These are phyloP conservation scores for Tretioscincus oriximinensis DNA, from an alignment of 2,113 vertebrate species.

Conservation along the genomic window DNA sequence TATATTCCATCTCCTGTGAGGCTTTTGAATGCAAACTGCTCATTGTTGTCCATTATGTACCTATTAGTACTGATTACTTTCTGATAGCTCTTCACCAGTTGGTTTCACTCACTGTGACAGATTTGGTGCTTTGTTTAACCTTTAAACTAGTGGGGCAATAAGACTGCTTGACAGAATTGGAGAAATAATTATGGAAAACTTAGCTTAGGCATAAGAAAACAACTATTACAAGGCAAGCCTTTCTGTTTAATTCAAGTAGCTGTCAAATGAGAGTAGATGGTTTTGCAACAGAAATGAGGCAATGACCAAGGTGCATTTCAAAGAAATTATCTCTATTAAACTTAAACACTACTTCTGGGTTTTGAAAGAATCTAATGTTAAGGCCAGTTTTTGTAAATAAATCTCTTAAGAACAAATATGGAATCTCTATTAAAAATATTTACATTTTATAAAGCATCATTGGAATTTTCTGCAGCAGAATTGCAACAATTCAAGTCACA, in stretches of 20 bases:
- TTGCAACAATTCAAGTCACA: background rate
- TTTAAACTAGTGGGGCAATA: constrained; percentile 84
- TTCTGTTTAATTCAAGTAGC: constrained; percentile 65
- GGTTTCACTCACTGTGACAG: constrained; percentile 96
- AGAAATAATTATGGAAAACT: constrained; percentile 82
- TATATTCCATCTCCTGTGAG: constrained; percentile 86
- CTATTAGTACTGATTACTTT: constrained; percentile 98
- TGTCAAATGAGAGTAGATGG: constrained; percentile 48
- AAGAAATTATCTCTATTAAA: constrained; percentile 54
- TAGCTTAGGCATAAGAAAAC: constrained; percentile 73
- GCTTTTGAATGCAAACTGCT: constrained; percentile 87
- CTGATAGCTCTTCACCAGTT: constrained; percentile 90
- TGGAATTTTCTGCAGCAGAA: constrained; percentile 23
- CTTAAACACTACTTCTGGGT: background rate
- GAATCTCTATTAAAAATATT: constrained; percentile 22
- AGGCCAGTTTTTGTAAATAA: constrained; percentile 33
- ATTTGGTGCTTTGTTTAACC: constrained; percentile 93
- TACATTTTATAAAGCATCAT: constrained; percentile 24
- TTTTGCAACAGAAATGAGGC: constrained; percentile 23
- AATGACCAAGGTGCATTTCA: constrained; percentile 40
- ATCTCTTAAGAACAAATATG: background rate
- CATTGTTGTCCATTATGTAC: constrained; percentile 95
- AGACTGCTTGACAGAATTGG: constrained; percentile 72
- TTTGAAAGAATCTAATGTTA: background rate
- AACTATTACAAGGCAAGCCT: constrained; percentile 70